A percentile compares a stretch with the other conserved stretches of the same genome.
phyloP scores from a whole-genome alignment of 2,113 vertebrate genomes.

The Dromaius novaehollandiae region DNA sequence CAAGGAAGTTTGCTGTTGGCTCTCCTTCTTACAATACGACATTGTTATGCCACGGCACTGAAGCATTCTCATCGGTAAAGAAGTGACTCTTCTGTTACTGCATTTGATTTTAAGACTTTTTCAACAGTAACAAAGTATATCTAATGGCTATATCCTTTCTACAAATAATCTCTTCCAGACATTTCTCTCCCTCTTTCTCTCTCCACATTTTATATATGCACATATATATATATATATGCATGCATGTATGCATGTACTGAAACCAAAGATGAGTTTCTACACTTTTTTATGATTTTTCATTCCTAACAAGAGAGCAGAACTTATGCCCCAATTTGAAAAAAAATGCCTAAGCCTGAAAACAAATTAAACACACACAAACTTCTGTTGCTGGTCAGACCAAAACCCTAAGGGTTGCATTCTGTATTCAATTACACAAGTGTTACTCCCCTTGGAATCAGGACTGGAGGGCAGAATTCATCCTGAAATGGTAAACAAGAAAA shows the following conservation, averaged over 20 bases:
- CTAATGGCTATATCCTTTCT: conserved; percentile 28
- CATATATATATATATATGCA: background rate
- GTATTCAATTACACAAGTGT: conserved; percentile 66
- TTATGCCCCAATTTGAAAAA: conserved; percentile 44
- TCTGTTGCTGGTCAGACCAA: conserved; percentile 44
- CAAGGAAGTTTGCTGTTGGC: background rate
- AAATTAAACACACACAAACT: conserved; percentile 63
- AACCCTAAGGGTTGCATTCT: conserved; percentile 59
- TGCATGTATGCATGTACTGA: background rate
- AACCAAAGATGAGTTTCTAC: conserved; percentile 32
- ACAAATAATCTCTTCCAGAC: conserved; percentile 44
- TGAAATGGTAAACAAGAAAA: conserved; percentile 67
- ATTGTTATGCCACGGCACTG: background rate
- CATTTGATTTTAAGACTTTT: conserved; percentile 46
- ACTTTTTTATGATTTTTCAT: conserved; percentile 8
- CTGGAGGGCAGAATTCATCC: conserved; percentile 67
- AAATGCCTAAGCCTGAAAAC: conserved; percentile 48
- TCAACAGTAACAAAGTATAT: conserved; percentile 22
- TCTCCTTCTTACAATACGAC: background rate
- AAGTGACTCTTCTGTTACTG: conserved; percentile 35
- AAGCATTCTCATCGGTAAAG: conserved; percentile 43
- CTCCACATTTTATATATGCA: background rate
- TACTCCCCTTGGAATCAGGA: conserved; percentile 43
- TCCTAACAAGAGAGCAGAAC: conserved; percentile 28
- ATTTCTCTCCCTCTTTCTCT: background rate